Conservation (phyloP, 2,797 vertebrate genomes). For the Eulemur rubriventer region DNA sequence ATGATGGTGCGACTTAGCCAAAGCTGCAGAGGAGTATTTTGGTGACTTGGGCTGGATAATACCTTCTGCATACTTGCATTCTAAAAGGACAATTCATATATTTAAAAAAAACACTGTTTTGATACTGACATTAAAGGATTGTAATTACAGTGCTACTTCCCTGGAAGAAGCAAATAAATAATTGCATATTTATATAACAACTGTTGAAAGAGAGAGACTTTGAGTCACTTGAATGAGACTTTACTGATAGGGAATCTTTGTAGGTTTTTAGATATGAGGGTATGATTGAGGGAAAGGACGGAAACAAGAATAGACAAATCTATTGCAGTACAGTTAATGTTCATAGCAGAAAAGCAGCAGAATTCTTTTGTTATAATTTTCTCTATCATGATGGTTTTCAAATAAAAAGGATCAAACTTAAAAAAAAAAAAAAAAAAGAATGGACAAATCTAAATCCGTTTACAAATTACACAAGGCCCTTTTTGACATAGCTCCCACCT, state of each 20-base stretch:
- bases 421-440: not conserved
- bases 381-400: not conserved
- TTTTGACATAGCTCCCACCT: not conserved
- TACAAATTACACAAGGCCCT: no score
- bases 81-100: not conserved
- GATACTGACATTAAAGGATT: not conserved
- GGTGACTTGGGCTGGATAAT: not conserved
- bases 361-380: not conserved
- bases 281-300: not conserved
- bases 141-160: not conserved
- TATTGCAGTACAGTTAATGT: not conserved
- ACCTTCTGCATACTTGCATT: not conserved
- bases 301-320: not conserved
- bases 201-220: not conserved
- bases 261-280: not conserved
- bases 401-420: not conserved
- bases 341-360: not conserved
- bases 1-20: not conserved
- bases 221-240: not conserved
- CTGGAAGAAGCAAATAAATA: not conserved
- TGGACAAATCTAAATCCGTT: not conserved
- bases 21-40: not conserved
- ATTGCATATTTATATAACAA: not conserved
- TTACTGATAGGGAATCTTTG: not conserved
- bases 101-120: not conserved